Percentiles rank a stretch among this genome's conserved stretches.
Conservation (phyloP, 2,888 invertebrate species). For the Synergus laeviventris region DNA sequence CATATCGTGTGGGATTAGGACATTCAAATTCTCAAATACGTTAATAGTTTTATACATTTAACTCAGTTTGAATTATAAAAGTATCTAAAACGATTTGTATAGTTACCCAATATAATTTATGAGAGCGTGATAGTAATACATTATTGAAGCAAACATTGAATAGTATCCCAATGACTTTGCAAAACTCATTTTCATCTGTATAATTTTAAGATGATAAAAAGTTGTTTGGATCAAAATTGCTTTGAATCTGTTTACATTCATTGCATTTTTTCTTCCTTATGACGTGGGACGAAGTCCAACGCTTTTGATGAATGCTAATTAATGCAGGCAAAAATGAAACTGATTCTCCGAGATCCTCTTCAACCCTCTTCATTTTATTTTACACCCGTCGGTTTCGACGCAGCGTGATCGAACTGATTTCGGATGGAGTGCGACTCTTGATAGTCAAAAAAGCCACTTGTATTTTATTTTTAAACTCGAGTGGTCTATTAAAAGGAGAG, state of each 20-base stretch:
- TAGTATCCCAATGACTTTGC: background rate
- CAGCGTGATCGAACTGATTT: conserved; percentile 22
- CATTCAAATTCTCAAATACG: background rate
- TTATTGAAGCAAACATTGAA: conserved; percentile 2
- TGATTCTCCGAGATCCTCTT: conserved; percentile 12
- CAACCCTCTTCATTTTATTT: conserved; percentile 21
- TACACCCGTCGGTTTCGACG: conserved; percentile 10
- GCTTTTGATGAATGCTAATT: conserved; percentile 7
- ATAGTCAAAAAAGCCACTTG: conserved; percentile 9
- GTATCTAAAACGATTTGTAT: background rate
- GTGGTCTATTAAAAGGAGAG: conserved; percentile 24
- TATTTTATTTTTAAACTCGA: conserved; percentile 28
- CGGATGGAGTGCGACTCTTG: conserved; percentile 17
- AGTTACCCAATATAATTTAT: background rate
- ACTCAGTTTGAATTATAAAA: background rate
- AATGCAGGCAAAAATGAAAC: conserved; percentile 32
- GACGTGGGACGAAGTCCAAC: background rate
- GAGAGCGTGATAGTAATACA: background rate
- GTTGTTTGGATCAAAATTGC: background rate
- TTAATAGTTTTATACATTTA: background rate
- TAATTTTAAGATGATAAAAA: background rate
- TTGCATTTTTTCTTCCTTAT: background rate
- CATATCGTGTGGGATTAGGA: conserved; percentile 22
- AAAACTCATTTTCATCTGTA: background rate
- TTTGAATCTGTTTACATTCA: conserved; percentile 1